Evolutionary conservation across 1,140 invertebrate species (phyloP), one percentile per base, ranked within the genome.

Genomic region (Diploscapter pachys): DNA sequence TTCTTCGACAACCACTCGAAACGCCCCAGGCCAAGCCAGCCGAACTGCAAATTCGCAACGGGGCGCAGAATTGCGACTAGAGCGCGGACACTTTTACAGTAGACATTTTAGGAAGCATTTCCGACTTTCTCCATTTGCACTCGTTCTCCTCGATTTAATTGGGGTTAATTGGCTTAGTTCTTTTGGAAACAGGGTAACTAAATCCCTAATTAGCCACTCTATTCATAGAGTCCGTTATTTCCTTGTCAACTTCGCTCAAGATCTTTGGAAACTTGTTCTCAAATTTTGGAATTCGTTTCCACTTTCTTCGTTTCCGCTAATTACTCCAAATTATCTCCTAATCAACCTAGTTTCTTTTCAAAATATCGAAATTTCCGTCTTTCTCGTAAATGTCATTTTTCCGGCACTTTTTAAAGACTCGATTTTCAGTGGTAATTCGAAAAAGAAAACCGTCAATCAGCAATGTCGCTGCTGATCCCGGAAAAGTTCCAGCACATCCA

Each of bases 401-500:
- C 11, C 11, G 13, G 11, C 11, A 11, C 13, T 31, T 31, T 31
- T 31, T 31, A 31, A 31, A 0, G 31, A 31, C 31, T 31, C 13
- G 8, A 71, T 71, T 75, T 75, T 48, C 73, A 75, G 75, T 59
- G 76, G 73, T 77, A 73, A 77, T 79, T 70, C 70, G 76, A 77
- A 57, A 65, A 70, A 31, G 76, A 56, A 68, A 77, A 63, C 6
- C 31, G 31, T 31, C 31, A 31, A 31, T 31, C 31, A 31, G 31
- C 31, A 31, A 59, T 59, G 93, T 92, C 93, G 87, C 90, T 98
- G 83, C 93, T 98, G 63, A 92, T 97, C 82, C 95, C 96, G 85
- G 95, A 98, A 81, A 97, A 97, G 87, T 99, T 98, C 87, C 95
- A 98, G 89, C 96, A 99, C 90, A 99, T 98, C 91, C 91, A 98